phyloP scores from a whole-genome alignment of 2,888 invertebrate genomes.

The Macaria notata region DNA sequence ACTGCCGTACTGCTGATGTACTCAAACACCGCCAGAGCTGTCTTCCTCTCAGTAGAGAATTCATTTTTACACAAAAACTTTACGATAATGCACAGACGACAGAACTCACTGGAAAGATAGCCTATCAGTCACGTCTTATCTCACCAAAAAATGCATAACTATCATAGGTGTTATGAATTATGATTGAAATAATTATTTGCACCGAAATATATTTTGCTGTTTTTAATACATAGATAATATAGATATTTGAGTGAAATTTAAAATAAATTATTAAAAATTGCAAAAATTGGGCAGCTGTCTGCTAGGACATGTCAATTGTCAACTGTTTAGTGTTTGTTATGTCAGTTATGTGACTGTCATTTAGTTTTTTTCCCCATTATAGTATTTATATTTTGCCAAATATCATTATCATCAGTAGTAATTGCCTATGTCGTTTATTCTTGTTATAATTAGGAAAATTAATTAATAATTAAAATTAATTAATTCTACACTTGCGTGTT shows the following conservation, averaged over 20 bases:
- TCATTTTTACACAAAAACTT: slow-evolving; percentile 49
- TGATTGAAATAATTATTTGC: neutral
- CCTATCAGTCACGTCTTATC: slow-evolving; percentile 30
- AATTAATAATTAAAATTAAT: too few relatives aligned
- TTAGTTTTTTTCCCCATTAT: too few relatives aligned
- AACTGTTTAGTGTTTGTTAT: too few relatives aligned
- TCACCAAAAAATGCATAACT: slow-evolving; percentile 17
- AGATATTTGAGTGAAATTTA: neutral
- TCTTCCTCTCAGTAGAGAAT: slow-evolving; percentile 52
- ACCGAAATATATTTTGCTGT: neutral
- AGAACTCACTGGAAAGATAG: slow-evolving; percentile 10
- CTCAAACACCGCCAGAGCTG: slow-evolving; percentile 54
- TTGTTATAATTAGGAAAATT: too few relatives aligned
- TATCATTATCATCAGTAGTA: too few relatives aligned
- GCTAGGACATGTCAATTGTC: too few relatives aligned
- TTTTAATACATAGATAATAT: neutral
- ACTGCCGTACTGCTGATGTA: slow-evolving; percentile 55
- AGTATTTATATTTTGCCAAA: too few relatives aligned
- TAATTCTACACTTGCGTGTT: too few relatives aligned
- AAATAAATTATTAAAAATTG: neutral
- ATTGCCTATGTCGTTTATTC: too few relatives aligned
- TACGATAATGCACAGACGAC: neutral
- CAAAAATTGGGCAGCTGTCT: neutral
- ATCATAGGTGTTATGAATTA: neutral
- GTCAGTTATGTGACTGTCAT: too few relatives aligned